A percentile compares a stretch with the other conserved stretches of the same genome.
Evolutionary conservation across 2,113 vertebrate species (phyloP).

Genomic region (Scortum barcoo): DNA sequence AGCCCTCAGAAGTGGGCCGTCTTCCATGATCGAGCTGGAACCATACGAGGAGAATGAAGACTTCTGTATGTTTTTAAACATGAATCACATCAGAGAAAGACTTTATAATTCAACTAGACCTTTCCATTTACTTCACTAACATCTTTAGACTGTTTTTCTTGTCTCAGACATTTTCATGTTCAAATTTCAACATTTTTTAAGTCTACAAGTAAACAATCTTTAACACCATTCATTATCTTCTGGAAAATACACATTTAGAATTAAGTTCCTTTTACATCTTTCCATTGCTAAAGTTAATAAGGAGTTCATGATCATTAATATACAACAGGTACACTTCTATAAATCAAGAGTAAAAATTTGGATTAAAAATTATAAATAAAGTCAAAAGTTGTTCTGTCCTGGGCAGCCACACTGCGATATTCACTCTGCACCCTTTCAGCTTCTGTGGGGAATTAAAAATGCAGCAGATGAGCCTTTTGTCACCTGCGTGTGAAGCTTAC

Average conservation of each 20-base stretch:
- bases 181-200: too few species aligned
- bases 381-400: slow-evolving; percentile 3
- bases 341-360: neutral
- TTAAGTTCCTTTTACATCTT: too few species aligned
- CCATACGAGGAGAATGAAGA: slow-evolving; percentile 56
- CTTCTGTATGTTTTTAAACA: slow-evolving; percentile 49
- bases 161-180: neutral
- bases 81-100: neutral
- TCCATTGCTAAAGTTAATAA: neutral
- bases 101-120: neutral
- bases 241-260: too few species aligned
- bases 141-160: neutral
- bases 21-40: slow-evolving; percentile 74
- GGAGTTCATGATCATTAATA: neutral
- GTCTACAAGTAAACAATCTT: too few species aligned
- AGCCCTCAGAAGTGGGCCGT: slow-evolving; percentile 77
- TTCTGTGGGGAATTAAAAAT: slow-evolving; percentile 7
- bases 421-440: neutral
- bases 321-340: neutral
- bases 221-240: too few species aligned
- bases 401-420: neutral
- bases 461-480: neutral
- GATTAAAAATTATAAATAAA: too few species aligned
- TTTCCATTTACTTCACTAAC: neutral
- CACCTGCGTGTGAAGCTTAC: neutral